These are phyloP conservation scores for Spicauda simplicius DNA, from an alignment of 2,888 invertebrate genomes.

Conservation along the genomic window DNA sequence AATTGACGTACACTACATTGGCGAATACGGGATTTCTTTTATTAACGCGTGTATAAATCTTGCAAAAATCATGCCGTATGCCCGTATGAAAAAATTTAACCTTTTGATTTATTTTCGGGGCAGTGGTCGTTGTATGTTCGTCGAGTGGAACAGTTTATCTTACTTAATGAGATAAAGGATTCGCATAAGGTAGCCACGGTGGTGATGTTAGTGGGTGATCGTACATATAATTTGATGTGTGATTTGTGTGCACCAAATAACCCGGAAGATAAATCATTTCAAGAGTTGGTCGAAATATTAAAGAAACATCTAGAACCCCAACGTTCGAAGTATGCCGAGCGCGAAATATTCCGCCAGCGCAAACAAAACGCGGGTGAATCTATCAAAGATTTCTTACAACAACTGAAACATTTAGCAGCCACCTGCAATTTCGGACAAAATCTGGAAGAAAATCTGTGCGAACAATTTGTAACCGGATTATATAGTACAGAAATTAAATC, in stretches of 20 bases:
- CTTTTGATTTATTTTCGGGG: no score
- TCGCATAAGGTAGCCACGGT: no score
- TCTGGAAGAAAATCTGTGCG: constrained; percentile 9
- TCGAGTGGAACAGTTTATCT: no score
- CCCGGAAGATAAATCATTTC: background rate
- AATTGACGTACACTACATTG: no score
- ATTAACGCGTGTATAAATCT: no score
- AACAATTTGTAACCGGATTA: constrained; percentile 11
- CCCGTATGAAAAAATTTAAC: no score
- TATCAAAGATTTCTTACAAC: background rate
- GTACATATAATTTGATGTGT: no score
- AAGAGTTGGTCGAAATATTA: background rate
- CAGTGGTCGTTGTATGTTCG: no score
- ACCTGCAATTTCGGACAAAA: background rate
- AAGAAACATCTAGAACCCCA: constrained; percentile 2
- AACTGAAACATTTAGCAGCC: background rate
- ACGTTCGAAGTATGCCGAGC: constrained; percentile 3
- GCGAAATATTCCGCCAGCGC: constrained; percentile 5
- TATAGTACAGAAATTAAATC: constrained; percentile 2
- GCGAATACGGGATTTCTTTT: no score
- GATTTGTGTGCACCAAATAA: constrained; percentile 28
- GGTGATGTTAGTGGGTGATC: no score
- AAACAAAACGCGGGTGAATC: background rate
- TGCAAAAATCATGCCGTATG: no score
- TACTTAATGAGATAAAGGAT: no score